These are phyloP conservation scores for Drosophila pseudotakahashii DNA, from an alignment of 2,888 invertebrate genomes.

Conservation along the genomic window DNA sequence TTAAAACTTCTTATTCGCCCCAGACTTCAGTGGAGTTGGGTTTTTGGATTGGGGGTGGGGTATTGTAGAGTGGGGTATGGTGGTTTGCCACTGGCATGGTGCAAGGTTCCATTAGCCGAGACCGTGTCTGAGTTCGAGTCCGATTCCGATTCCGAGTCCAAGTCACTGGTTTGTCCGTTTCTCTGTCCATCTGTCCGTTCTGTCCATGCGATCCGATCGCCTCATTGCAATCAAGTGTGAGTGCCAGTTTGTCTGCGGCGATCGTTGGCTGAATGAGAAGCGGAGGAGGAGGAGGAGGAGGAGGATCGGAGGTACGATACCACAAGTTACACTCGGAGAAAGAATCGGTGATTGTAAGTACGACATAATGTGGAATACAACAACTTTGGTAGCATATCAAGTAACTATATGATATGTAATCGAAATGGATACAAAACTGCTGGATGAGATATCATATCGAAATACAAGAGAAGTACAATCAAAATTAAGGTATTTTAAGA, in stretches of 20 bases:
- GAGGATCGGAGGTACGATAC: conserved; percentile 10
- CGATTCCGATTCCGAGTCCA: conserved; percentile 18
- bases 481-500: too few species aligned
- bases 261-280: conserved; percentile 46
- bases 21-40: conserved; percentile 7
- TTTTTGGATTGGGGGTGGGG: neutral
- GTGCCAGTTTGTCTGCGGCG: conserved; percentile 78
- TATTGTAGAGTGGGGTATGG: neutral
- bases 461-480: too few species aligned
- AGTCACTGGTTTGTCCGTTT: conserved; percentile 10
- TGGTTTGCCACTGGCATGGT: conserved; percentile 30
- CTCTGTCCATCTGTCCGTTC: conserved; percentile 15
- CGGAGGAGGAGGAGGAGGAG: conserved; percentile 14
- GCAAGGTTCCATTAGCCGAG: conserved; percentile 69
- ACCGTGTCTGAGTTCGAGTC: conserved; percentile 32
- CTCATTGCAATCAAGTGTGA: conserved; percentile 74
- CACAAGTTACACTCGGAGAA: conserved; percentile 24
- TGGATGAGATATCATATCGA: too few species aligned
- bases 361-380: too few species aligned
- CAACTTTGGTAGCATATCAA: too few species aligned
- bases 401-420: too few species aligned
- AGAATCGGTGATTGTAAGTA: neutral
- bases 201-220: conserved; percentile 18
- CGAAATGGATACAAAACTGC: too few species aligned
- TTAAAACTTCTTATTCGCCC: conserved; percentile 15